Evolutionary conservation across 2,113 vertebrate genomes (phyloP).

Genomic region (Raja brachyura): DNA sequence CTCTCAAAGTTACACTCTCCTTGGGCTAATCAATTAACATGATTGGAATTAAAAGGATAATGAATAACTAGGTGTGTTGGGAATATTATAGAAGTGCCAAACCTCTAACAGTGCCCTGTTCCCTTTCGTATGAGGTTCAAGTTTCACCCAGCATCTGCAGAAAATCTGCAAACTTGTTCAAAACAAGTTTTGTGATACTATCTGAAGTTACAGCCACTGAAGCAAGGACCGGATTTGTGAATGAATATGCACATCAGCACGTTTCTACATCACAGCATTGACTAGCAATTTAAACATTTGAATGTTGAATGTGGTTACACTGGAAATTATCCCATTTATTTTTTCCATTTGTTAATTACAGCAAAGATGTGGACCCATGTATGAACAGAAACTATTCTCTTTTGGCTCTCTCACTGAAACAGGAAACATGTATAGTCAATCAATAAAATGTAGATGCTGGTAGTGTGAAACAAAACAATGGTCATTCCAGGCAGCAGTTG

Average conservation of each 20-base stretch:
- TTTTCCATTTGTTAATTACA: not conserved
- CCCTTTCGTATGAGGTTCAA: not conserved
- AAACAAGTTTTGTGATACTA: not conserved
- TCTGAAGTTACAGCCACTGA: not conserved
- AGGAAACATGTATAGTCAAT: not conserved
- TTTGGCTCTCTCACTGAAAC: not conserved
- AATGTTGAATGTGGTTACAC: not conserved
- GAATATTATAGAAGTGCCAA: not conserved
- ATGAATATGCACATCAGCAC: not conserved
- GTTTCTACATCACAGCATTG: not conserved
- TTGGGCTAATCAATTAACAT: not conserved
- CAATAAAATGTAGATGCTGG: no score
- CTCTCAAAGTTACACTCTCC: no score
- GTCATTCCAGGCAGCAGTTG: no score
- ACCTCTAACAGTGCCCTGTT: not conserved
- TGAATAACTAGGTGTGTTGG: not conserved
- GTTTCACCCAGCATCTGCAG: not conserved
- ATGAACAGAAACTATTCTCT: not conserved
- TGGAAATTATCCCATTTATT: not conserved
- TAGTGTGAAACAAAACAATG: no score
- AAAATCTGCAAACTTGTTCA: not conserved
- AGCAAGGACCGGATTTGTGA: not conserved
- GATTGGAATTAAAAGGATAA: not conserved
- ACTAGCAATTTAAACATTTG: not conserved
- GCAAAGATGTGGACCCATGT: not conserved